phyloP scores from a whole-genome alignment of 1,140 invertebrate genomes.

The Arctopsyche grandis region DNA sequence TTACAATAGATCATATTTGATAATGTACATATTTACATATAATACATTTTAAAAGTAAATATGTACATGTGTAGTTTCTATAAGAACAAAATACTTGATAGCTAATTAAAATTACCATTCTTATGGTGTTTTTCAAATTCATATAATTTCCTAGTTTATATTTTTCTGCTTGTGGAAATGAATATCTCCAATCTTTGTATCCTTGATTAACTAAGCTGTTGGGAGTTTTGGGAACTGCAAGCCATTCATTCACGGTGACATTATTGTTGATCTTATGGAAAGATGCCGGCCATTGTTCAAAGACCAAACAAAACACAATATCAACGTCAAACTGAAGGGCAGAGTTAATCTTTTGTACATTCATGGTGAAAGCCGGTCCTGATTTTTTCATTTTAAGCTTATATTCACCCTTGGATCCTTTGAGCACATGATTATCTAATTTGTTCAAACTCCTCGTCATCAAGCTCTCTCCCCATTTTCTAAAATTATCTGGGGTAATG shows the following conservation, averaged over 20 bases:
- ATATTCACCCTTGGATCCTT: neutral
- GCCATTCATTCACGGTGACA: constrained; percentile 9
- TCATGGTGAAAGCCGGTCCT: constrained; percentile 21
- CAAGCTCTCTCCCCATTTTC: constrained; percentile 19
- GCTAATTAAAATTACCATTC: constrained; percentile 15
- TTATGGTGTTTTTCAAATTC: neutral
- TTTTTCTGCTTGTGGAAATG: constrained; percentile 6
- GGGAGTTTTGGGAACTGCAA: constrained; percentile 23
- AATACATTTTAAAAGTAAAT: too few relatives aligned
- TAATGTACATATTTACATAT: too few relatives aligned
- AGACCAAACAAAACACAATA: neutral
- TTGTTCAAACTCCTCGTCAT: neutral
- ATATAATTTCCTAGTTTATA: neutral
- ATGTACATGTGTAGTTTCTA: too few relatives aligned
- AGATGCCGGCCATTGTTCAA: neutral
- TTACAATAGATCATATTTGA: neutral
- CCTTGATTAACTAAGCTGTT: neutral
- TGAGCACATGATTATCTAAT: neutral
- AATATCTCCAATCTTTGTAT: constrained; percentile 24
- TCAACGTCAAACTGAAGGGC: constrained; percentile 5
- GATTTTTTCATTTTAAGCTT: constrained; percentile 17
- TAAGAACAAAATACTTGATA: too few relatives aligned
- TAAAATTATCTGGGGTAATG: constrained; percentile 4
- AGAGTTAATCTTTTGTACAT: neutral
- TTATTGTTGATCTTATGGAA: neutral